phyloP scores from a whole-genome alignment of 2,888 invertebrate genomes.

The Agapostemon virescens region DNA sequence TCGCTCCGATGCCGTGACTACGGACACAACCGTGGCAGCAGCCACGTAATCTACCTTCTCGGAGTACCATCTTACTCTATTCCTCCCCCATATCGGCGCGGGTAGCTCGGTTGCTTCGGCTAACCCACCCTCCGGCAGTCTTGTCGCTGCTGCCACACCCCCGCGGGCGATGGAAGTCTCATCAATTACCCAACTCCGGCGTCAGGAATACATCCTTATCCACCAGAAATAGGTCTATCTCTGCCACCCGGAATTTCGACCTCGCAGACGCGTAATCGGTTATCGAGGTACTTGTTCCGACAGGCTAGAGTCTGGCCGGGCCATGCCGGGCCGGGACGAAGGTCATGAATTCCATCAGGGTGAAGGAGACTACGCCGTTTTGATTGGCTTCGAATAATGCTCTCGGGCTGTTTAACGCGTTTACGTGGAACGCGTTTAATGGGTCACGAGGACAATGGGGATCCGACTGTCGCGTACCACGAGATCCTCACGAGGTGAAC shows the following conservation, averaged over 20 bases:
- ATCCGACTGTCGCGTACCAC: slow-evolving; percentile 7
- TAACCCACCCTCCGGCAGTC: not conserved
- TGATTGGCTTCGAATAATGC: slow-evolving; percentile 42
- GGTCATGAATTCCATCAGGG: slow-evolving; percentile 37
- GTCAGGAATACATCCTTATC: slow-evolving; percentile 36
- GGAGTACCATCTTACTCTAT: slow-evolving; percentile 38
- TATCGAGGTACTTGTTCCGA: slow-evolving; percentile 40
- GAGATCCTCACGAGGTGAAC: slow-evolving; percentile 6
- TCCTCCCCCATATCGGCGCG: not conserved
- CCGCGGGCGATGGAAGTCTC: slow-evolving; percentile 49
- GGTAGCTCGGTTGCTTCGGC: slow-evolving; percentile 20
- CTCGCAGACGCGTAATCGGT: slow-evolving; percentile 37
- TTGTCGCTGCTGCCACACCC: not conserved
- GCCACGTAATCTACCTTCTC: slow-evolving; percentile 52
- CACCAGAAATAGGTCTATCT: slow-evolving; percentile 49
- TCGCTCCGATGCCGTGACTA: slow-evolving; percentile 23
- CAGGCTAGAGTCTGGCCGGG: not conserved
- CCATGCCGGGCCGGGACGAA: not conserved
- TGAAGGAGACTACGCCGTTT: slow-evolving; percentile 20
- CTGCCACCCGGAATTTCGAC: slow-evolving; percentile 38
- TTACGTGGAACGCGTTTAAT: slow-evolving; percentile 36
- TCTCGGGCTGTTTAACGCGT: slow-evolving; percentile 36
- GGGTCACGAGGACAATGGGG: slow-evolving; percentile 43
- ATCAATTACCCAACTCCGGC: slow-evolving; percentile 67
- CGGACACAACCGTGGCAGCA: slow-evolving; percentile 35